Conservation (phyloP, 1,140 invertebrate species). For the Limonius californicus region DNA sequence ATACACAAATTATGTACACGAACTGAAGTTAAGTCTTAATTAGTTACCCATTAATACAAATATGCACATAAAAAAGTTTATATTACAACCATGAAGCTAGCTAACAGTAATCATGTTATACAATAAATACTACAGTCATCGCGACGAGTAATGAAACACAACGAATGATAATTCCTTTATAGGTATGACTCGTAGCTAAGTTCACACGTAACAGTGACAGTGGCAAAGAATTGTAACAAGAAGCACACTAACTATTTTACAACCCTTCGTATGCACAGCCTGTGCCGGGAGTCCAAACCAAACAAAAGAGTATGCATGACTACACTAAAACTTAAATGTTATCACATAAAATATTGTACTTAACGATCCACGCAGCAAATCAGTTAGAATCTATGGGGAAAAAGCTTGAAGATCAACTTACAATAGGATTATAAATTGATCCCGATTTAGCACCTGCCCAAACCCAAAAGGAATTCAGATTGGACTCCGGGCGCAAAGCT, state of each 20-base stretch:
- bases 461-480: not conserved
- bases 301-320: not conserved
- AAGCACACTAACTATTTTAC: not conserved
- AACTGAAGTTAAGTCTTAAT: slow-evolving; percentile 3
- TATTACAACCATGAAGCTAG: slow-evolving; percentile 8
- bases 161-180: not conserved
- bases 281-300: not conserved
- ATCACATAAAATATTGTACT: not conserved
- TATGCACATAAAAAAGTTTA: slow-evolving; percentile 11
- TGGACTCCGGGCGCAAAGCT: not conserved
- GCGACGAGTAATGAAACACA: not conserved
- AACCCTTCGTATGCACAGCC: not conserved
- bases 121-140: slow-evolving; percentile 10
- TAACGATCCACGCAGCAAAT: no score
- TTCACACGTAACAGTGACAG: not conserved
- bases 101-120: slow-evolving; percentile 1
- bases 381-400: no score
- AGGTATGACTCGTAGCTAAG: not conserved
- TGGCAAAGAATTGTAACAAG: not conserved
- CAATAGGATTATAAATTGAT: no score
- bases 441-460: no score
- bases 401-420: no score
- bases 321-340: not conserved
- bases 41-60: slow-evolving; percentile 2
- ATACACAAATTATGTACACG: slow-evolving; percentile 5